Percentiles rank a stretch among this genome's conserved stretches.
phyloP scores from a whole-genome alignment of 2,888 invertebrate genomes.

The Cryptocheilus praepositus region DNA sequence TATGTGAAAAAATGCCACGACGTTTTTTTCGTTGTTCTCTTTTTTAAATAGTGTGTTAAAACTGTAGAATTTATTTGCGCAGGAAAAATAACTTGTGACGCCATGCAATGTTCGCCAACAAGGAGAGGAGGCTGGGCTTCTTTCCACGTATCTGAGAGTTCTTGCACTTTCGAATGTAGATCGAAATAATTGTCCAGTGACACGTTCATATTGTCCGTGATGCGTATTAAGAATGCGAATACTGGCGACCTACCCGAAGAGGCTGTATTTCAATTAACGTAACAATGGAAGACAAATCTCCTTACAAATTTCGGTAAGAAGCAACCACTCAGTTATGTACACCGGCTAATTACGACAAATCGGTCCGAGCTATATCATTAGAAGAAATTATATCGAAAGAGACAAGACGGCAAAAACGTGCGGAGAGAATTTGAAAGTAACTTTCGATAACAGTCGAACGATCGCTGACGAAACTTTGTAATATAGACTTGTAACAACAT shows the following conservation, averaged over 20 bases:
- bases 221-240: slow-evolving; percentile 6
- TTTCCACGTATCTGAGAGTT: slow-evolving; percentile 48
- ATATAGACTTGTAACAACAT: no score
- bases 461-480: no score
- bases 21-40: slow-evolving; percentile 5
- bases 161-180: slow-evolving; percentile 24
- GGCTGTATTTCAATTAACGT: background rate
- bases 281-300: slow-evolving; percentile 1
- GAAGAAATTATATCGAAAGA: background rate
- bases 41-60: slow-evolving; percentile 54
- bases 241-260: slow-evolving; percentile 14
- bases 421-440: background rate
- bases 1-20: slow-evolving; percentile 45
- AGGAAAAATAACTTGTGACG: slow-evolving; percentile 64
- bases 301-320: slow-evolving; percentile 35
- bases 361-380: background rate
- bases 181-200: slow-evolving; percentile 15
- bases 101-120: slow-evolving; percentile 58
- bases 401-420: background rate
- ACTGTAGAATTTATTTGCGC: slow-evolving; percentile 69
- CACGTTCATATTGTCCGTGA: no score
- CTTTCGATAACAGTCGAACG: background rate
- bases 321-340: slow-evolving; percentile 15
- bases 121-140: slow-evolving; percentile 57
- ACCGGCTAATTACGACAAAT: no score